Evolutionary conservation across 2,888 invertebrate genomes (phyloP), one percentile per base, ranked within the genome.

Genomic region (Synanthedon tipuliformis): DNA sequence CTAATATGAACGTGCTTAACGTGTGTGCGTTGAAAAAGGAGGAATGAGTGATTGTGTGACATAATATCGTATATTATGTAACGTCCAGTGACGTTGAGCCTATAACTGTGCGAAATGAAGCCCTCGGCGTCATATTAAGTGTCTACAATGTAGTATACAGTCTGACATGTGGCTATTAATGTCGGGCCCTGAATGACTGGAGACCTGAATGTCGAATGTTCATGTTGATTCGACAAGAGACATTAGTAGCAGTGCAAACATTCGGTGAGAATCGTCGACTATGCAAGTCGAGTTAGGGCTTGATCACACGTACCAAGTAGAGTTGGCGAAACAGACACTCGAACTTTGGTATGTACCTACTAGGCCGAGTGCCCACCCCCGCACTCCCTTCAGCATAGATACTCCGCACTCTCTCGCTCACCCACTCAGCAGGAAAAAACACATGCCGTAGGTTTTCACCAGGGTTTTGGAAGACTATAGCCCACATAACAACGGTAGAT

Each of bases 131-230:
- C 62, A 61, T 66, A 63, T 66, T 71, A 66, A 65, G 61, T 63
- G 63, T 64, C 64, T 63, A 66, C 66, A 65, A 58, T 65, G 63
- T 64, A 61, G 59, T 63, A 65, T 63, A 66, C 66, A 65, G 58
- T 65, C 63, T 64, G 61, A 59, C 63, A 65, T 65, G 60, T 61
- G 61, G 61, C 61, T 64, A 67, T 65, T 62, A 69, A 69, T 64
- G 62, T 66, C 59, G 61, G 59, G 59, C 51, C 57, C 52, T 62
- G 61, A 61, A 62, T 60, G 62, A 64, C 64, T 61, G 64, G 65
- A 64, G 64, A 65, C 8, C 63, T 63, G 57, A 59, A 61, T 62
- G 63, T 63, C 58, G 63, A 61, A 57, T 57, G 62, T n/a, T 15
- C 61, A 60, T 57, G 58, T 61, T 62, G 57, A 57, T 59, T 58